These are phyloP conservation scores for Scleropages formosus DNA, from an alignment of 2,797 vertebrate species.

Conservation along the genomic window DNA sequence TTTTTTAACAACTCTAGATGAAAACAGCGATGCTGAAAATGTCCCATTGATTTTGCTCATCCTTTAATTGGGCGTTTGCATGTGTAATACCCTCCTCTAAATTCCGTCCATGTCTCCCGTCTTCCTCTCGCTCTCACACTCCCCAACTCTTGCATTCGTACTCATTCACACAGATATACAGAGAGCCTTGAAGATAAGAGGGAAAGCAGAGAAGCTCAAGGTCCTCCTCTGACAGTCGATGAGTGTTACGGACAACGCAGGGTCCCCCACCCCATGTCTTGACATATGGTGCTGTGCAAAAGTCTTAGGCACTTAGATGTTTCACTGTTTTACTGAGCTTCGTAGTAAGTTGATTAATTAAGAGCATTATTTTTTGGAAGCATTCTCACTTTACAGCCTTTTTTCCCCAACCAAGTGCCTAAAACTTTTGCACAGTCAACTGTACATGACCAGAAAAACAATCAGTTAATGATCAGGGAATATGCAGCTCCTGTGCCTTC, in stretches of 20 bases:
- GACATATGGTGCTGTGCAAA: too few species aligned
- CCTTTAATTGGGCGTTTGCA: slow-evolving; percentile 38
- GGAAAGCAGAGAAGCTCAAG: neutral
- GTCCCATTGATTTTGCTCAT: slow-evolving; percentile 38
- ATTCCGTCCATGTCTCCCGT: slow-evolving; percentile 14
- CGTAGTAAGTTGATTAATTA: too few species aligned
- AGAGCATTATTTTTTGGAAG: too few species aligned
- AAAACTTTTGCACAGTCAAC: too few species aligned
- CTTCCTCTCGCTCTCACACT: slow-evolving; percentile 9
- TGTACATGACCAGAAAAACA: slow-evolving; percentile 2
- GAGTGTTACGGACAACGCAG: slow-evolving; percentile 12
- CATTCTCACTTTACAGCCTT: too few species aligned
- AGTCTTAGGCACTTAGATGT: too few species aligned
- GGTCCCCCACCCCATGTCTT: slow-evolving; percentile 9
- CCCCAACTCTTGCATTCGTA: neutral
- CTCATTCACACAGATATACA: neutral
- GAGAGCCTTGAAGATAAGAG: slow-evolving; percentile 7
- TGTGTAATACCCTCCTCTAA: slow-evolving; percentile 25
- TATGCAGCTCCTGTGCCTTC: too few species aligned
- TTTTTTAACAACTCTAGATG: slow-evolving; percentile 26
- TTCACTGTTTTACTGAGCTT: too few species aligned
- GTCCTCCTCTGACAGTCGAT: slow-evolving; percentile 8
- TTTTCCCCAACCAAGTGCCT: too few species aligned
- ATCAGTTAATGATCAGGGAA: slow-evolving; percentile 15
- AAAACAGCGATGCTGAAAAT: slow-evolving; percentile 32